Evolutionary conservation across 1,140 invertebrate species (phyloP), one percentile per base, ranked within the genome.

Genomic region (Coenobita brevimanus): DNA sequence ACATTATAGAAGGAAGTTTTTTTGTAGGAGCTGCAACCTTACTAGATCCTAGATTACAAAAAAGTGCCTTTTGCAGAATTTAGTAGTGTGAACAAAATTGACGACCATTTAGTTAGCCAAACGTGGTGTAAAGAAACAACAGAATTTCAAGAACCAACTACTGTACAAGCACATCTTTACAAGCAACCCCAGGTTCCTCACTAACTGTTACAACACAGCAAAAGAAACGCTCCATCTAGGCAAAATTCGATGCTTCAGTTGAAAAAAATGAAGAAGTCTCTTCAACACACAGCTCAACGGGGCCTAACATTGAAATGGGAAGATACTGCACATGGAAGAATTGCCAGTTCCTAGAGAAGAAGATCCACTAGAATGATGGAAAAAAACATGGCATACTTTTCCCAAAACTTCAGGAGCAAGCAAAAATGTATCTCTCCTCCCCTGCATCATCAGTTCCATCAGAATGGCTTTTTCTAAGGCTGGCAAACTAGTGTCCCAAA

Each of bases 381-480:
- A 75, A 75, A n/a, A 75, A 33, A 8, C n/a, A n/a, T n/a, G n/a
- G 30, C 71, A 33, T 6, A 4, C 71, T 33, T 33, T 13, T 75
- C 36, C 27, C 71, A n/a, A 75, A 30, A 36, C 36, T 30, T 36
- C 71, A 75, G 36, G 24, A 8, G 8, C 71, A 75, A 30, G 36
- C 27, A n/a, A n/a, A n/a, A n/a, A n/a, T n/a, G n/a, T n/a, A n/a
- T n/a, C n/a, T n/a, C n/a, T n/a, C n/a, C n/a, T 75, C 27, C 71
- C 71, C 30, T n/a, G n/a, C n/a, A n/a, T n/a, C n/a, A n/a, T n/a
- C n/a, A n/a, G n/a, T n/a, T n/a, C n/a, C n/a, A n/a, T 75, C 71
- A 30, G 71, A 75, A 36, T 33, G 71, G 21, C 71, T 75, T 75
- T 75, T 36, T 75, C 71, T 36, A 75, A 75, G 27, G 71, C 36